Evolutionary conservation across 2,113 vertebrate genomes (phyloP).

Genomic region (Oxyruncus cristatus): DNA sequence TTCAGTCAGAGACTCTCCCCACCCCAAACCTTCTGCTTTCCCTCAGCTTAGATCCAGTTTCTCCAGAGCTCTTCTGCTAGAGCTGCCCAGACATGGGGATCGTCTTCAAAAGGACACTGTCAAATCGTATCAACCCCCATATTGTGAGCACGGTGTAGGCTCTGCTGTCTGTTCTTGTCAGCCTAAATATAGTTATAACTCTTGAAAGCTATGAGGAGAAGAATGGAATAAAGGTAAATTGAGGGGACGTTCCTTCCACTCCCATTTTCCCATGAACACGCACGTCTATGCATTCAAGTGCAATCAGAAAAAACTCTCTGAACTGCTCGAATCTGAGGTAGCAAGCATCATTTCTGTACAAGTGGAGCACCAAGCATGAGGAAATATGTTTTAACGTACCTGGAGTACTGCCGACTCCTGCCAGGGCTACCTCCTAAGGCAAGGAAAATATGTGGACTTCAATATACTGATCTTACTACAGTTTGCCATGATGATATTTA

Average conservation of each 20-base stretch:
- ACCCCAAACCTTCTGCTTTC: background rate
- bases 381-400: background rate
- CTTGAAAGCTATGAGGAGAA: background rate
- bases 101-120: background rate
- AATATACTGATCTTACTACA: background rate
- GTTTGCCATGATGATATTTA: background rate
- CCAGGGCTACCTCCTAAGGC: background rate
- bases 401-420: background rate
- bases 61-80: background rate
- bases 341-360: background rate
- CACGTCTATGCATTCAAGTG: background rate
- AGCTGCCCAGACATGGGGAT: background rate
- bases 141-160: background rate
- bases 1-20: background rate
- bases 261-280: background rate
- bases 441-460: background rate
- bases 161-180: background rate
- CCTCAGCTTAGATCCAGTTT: background rate
- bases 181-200: background rate
- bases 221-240: conserved; percentile 36
- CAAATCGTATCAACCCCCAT: background rate
- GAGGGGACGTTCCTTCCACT: background rate
- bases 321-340: background rate
- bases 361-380: background rate
- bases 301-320: background rate